Conservation (phyloP, 2,888 invertebrate genomes). For the Eurytoma adleriae region DNA sequence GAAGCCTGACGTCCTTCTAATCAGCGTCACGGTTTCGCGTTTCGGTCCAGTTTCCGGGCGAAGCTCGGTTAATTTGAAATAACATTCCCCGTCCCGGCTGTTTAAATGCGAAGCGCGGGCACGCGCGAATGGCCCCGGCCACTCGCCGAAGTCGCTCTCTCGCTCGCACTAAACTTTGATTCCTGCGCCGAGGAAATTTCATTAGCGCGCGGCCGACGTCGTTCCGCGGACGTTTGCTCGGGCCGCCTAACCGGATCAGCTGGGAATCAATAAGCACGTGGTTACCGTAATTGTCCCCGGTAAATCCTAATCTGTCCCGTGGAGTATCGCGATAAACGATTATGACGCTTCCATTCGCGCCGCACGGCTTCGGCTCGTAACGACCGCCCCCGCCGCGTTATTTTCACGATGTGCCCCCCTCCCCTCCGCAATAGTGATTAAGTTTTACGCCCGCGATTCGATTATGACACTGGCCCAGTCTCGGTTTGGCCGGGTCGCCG, state of each 20-base stretch:
- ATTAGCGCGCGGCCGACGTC: constrained; percentile 9
- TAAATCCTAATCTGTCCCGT: constrained; percentile 41
- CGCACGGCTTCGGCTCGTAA: not conserved
- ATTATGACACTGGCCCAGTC: constrained; percentile 1
- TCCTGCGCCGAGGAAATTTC: constrained; percentile 15
- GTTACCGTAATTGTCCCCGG: constrained; percentile 43
- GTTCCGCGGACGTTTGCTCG: not conserved
- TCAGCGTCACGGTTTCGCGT: not conserved
- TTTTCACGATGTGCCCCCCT: constrained; percentile 10
- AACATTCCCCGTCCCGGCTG: no score
- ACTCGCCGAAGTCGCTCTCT: no score
- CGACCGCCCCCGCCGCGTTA: not conserved
- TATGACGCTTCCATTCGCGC: constrained; percentile 41
- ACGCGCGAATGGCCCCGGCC: no score
- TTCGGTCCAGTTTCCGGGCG: not conserved
- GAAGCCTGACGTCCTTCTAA: no score
- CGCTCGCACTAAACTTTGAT: constrained; percentile 40
- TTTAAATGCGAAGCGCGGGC: no score
- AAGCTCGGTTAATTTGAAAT: constrained; percentile 2
- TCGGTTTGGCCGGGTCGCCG: not conserved
- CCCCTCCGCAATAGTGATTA: constrained; percentile 35
- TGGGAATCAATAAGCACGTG: constrained; percentile 50
- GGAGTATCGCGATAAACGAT: constrained; percentile 44
- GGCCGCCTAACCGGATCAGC: not conserved
- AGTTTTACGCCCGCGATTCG: constrained; percentile 40